Percentiles rank a stretch among this genome's conserved stretches.
phyloP scores from a whole-genome alignment of 2,888 invertebrate genomes.

The Argynnis bischoffii region DNA sequence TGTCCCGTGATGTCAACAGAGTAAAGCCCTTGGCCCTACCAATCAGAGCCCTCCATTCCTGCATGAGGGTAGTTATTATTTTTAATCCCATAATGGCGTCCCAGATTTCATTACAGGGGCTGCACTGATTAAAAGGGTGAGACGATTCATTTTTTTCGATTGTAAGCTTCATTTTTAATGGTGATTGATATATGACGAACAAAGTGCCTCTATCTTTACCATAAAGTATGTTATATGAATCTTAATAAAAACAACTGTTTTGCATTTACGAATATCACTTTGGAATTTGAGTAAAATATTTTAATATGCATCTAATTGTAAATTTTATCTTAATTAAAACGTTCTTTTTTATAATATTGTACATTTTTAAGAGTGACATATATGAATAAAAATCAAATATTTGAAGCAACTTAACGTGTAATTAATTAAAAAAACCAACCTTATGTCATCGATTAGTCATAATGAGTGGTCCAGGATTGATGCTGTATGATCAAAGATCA shows the following conservation, averaged over 20 bases:
- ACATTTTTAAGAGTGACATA: too few relatives aligned
- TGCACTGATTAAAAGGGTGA: conserved; percentile 75
- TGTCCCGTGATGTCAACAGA: conserved; percentile 56
- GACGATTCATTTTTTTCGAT: conserved; percentile 52
- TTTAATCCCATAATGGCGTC: conserved; percentile 81
- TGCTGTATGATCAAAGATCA: not conserved
- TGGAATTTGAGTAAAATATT: too few relatives aligned
- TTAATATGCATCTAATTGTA: too few relatives aligned
- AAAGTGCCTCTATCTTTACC: not conserved
- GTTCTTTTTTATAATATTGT: too few relatives aligned
- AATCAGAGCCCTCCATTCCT: conserved; percentile 55
- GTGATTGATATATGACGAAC: conserved; percentile 34
- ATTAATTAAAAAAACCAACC: too few relatives aligned
- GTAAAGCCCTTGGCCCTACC: conserved; percentile 59
- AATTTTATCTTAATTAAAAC: too few relatives aligned
- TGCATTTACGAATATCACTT: too few relatives aligned
- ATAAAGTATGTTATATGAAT: not conserved
- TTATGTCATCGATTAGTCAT: too few relatives aligned
- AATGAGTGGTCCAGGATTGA: not conserved
- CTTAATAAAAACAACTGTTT: too few relatives aligned
- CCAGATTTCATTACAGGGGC: conserved; percentile 80
- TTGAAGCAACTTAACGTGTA: too few relatives aligned
- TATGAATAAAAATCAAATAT: too few relatives aligned
- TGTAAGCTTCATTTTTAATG: conserved; percentile 42
- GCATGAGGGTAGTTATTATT: conserved; percentile 72